Evolutionary conservation across 2,113 vertebrate genomes (phyloP).

Genomic region (Ivindomyrus marchei): DNA sequence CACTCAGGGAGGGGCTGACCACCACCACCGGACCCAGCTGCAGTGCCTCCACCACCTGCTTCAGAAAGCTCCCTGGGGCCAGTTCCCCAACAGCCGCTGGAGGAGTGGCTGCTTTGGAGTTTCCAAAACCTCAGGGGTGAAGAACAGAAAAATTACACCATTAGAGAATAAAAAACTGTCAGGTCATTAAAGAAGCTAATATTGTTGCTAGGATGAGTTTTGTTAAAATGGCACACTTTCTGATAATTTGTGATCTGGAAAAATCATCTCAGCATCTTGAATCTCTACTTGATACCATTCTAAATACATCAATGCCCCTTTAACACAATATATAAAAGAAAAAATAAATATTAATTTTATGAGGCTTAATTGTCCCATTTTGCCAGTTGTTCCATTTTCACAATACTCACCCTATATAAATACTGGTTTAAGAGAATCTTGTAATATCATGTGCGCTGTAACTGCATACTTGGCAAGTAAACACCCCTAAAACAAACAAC

Average conservation of each 20-base stretch:
- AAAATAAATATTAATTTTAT: too few relatives aligned
- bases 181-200: background rate
- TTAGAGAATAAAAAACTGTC: background rate
- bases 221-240: background rate
- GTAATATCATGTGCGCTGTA: background rate
- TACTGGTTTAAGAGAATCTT: background rate
- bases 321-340: too few relatives aligned
- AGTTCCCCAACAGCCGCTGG: slow-evolving; percentile 66
- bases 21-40: slow-evolving; percentile 67
- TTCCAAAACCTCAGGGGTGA: slow-evolving; percentile 68
- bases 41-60: slow-evolving; percentile 67
- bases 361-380: too few relatives aligned
- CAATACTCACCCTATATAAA: background rate
- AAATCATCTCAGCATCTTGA: too few relatives aligned
- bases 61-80: slow-evolving; percentile 71
- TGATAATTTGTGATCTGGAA: too few relatives aligned
- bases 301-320: too few relatives aligned
- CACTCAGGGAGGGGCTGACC: slow-evolving; percentile 89
- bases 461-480: background rate
- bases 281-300: too few relatives aligned
- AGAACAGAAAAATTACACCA: background rate
- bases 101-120: slow-evolving; percentile 66
- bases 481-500: background rate
- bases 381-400: too few relatives aligned
- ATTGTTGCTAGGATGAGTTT: background rate